phyloP scores from a whole-genome alignment of 2,797 vertebrate species.

The Myotis pilosus region DNA sequence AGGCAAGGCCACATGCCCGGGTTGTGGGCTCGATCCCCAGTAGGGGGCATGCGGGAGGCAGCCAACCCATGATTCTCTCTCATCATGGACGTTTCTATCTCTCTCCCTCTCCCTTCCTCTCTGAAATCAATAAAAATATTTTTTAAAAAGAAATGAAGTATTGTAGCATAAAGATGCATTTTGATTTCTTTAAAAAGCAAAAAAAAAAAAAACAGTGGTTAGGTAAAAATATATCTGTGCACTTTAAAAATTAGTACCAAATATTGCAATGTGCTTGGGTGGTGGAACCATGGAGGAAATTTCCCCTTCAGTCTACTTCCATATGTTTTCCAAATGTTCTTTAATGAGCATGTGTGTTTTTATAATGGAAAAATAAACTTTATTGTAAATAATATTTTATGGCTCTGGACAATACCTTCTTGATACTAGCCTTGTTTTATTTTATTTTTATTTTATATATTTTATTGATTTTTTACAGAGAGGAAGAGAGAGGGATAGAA shows the following conservation, averaged over 20 bases:
- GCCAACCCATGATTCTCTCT: no score
- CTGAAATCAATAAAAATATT: no score
- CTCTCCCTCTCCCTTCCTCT: no score
- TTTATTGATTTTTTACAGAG: no score
- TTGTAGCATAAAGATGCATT: constrained; percentile 21
- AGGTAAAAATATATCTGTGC: constrained; percentile 12
- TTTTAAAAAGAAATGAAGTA: no score
- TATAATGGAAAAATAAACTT: constrained; percentile 15
- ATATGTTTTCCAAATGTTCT: constrained; percentile 44
- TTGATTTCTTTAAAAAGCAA: constrained; percentile 42
- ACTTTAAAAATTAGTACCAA: background rate
- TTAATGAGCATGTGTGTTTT: constrained; percentile 24
- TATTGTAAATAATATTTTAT: constrained; percentile 44
- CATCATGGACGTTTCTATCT: no score
- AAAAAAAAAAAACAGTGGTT: background rate
- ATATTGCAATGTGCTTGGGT: background rate
- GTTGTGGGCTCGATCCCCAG: no score
- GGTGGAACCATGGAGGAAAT: background rate
- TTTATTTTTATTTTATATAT: background rate
- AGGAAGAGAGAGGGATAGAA: no score
- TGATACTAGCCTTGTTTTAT: constrained; percentile 19
- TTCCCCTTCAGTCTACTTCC: background rate
- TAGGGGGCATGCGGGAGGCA: no score
- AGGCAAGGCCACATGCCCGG: no score
- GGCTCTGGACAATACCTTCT: constrained; percentile 35